Base-by-base conservation (phyloP, 2,888 invertebrate species). In the Heliconius charithonia region DNA sequence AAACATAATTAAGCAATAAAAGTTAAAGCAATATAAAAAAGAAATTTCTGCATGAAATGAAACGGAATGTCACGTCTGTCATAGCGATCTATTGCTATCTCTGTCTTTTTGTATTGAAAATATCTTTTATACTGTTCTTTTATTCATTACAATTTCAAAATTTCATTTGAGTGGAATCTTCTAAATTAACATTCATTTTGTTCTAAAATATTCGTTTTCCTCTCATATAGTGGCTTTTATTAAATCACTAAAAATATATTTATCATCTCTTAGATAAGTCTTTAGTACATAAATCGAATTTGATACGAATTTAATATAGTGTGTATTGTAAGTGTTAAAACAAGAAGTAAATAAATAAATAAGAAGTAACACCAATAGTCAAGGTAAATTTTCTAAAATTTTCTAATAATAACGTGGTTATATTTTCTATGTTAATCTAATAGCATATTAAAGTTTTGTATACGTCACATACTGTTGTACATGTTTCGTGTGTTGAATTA, bases 401-500 rank as follows among this genome's bases (percentile, higher is more conserved):
- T 9, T 9, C 9, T 56, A 56, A 22, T 56, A 56, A 56, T 25
- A 62, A 62, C 25, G 0, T 62, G 25, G 25, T 25, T n/a, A 25
- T 62, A 62, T n/a, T 62, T 62, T 12, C 3, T 63, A 63, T 7
- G 16, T 16, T 29, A 25, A 63, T 66, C 6, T 45, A 32, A 10
- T 22, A 32, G 32, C 4, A 29, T 32, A 65, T 66, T 12, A 9
- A n/a, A 32, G 22, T 66, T 66, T n/a, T 32, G 32, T 32, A 32
- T 12, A 19, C 32, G 66, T n/a, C 32, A 4, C 22, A 13, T 22
- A n/a, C 22, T 12, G 32, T 65, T 65, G 22, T 29, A 32, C 3
- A 22, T 22, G 32, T 66, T 66, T 32, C 67, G 67, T 69, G n/a
- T 69, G n/a, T 41, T 22, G 25, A 69, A 69, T 41, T 41, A 41